Evolutionary conservation across 2,113 vertebrate species (phyloP).

Genomic region (Myxocyprinus asiaticus): DNA sequence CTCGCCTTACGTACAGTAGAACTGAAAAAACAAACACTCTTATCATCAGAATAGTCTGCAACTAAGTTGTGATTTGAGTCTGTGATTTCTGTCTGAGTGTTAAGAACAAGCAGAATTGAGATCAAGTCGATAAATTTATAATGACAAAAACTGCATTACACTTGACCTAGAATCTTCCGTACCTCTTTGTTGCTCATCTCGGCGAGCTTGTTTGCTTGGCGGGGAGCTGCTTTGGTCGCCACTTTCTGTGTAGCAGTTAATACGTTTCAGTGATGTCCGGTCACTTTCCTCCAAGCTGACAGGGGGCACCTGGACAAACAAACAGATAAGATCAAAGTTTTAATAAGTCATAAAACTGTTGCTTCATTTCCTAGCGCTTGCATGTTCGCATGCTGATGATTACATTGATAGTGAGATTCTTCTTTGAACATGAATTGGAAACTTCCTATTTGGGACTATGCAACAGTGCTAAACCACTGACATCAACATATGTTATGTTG

Average conservation of each 20-base stretch:
- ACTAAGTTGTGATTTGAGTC: not conserved
- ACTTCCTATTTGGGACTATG: not conserved
- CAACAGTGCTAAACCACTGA: not conserved
- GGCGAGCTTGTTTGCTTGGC: constrained; percentile 79
- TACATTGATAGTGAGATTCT: not conserved
- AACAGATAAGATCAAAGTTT: constrained; percentile 46
- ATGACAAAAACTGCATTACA: no score
- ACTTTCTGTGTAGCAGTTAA: constrained; percentile 76
- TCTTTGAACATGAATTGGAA: no score
- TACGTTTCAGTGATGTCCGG: constrained; percentile 83
- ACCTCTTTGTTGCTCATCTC: constrained; percentile 90
- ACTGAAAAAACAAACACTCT: constrained; percentile 72
- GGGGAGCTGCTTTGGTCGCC: constrained; percentile 69
- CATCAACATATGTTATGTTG: not conserved
- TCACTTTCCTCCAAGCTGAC: constrained; percentile 68
- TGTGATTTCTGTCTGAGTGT: not conserved
- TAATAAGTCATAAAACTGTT: no score
- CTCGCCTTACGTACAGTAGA: constrained; percentile 87
- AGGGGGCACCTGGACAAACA: constrained; percentile 72
- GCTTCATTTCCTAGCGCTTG: no score
- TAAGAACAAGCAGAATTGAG: no score
- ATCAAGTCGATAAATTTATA: no score
- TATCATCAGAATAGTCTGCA: not conserved
- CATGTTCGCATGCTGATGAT: not conserved
- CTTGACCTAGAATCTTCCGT: not conserved